Conservation (phyloP, 1,140 invertebrate species). For the Drosophila mauritiana region DNA sequence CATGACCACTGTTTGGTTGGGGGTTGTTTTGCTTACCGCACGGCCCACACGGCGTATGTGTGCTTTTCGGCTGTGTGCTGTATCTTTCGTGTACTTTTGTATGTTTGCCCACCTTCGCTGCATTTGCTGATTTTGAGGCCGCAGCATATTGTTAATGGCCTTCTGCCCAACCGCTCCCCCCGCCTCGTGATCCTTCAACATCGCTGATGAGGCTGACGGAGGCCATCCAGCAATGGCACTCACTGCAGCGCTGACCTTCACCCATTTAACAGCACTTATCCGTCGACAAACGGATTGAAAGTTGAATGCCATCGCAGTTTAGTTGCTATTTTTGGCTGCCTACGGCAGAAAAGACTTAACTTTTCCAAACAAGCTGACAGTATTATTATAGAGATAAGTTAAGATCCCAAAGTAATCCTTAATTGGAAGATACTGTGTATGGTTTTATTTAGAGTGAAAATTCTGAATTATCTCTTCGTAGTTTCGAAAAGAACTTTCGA, state of each 20-base stretch:
- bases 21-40: conserved; percentile 53
- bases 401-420: too few species aligned
- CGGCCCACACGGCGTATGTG: conserved; percentile 28
- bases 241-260: conserved; percentile 63
- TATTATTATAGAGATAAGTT: too few species aligned
- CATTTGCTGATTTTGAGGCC: conserved; percentile 52
- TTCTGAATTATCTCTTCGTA: too few species aligned
- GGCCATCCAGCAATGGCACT: conserved; percentile 28
- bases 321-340: conserved; percentile 21
- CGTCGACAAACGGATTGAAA: conserved; percentile 54
- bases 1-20: conserved; percentile 45
- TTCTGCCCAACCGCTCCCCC: conserved; percentile 20
- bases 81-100: conserved; percentile 8
- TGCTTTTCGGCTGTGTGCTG: conserved; percentile 19
- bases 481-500: too few species aligned
- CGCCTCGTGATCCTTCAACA: neutral
- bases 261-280: conserved; percentile 68
- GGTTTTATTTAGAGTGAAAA: too few species aligned
- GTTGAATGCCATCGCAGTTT: conserved; percentile 54
- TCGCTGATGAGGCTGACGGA: conserved; percentile 10
- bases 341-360: neutral
- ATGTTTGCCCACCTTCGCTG: conserved; percentile 62
- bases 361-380: too few species aligned
- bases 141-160: conserved; percentile 64
- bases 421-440: too few species aligned